Evolutionary conservation across 2,113 vertebrate species (phyloP), one percentile per base, ranked within the genome.

Genomic region (Sphaerodactylus townsendi): DNA sequence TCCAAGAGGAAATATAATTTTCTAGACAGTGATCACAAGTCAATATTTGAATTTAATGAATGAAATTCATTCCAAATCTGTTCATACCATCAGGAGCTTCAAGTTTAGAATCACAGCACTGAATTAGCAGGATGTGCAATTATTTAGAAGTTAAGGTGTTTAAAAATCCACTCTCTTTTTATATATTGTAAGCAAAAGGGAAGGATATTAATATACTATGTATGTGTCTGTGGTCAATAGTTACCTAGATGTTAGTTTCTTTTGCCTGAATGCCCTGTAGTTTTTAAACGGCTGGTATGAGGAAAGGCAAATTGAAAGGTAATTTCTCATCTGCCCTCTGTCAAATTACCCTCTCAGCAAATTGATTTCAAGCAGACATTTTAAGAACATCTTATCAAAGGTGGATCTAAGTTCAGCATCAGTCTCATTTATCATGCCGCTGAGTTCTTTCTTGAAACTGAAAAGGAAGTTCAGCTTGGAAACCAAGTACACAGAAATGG

Each of bases 1-100:
- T 77, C 81, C 91, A 78, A 50, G 14, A 46, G 89, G 33, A 82
- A 70, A 84, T 70, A 68, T 78, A 33, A 46, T 89, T 91, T 91
- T 62, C 77, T 85, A 90, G 84, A 44, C 70, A 35, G 44, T 28
- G 19, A 28, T 44, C 46, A 37, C 6, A 35, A 30, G 11, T 41
- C 66, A 56, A 25, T n/a, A 71, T 56, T 17, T 21, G 5, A 65
- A 44, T 79, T 46, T 46, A 77, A 30, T 10, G 68, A 62, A 71
- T 53, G 50, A 46, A 44, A 37, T 46, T 78, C 46, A 28, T 37
- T 11, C 78, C 69, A 80, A 80, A 69, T 70, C 78, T 53, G 71
- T 79, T 79, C 41, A 46, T 19, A 66, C n/a, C 39, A 44, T 66
- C 15, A 33, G 30, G 62, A 68, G 62, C 30, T 79, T 66, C 21